Evolutionary conservation across 1,140 invertebrate genomes (phyloP).

Genomic region (Drosophila orosa): DNA sequence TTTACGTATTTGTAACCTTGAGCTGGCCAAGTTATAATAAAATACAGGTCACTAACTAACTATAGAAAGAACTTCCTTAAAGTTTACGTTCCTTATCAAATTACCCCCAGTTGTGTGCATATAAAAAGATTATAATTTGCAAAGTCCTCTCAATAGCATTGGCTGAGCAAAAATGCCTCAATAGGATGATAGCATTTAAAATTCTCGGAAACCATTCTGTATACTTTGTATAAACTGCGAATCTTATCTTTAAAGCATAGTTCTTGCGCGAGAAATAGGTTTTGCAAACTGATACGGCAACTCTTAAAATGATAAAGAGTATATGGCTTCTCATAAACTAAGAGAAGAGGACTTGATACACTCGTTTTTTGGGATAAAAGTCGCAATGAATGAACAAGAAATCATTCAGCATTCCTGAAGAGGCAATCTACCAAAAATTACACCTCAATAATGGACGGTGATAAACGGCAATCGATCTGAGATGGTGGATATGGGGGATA

Average conservation of each 20-base stretch:
- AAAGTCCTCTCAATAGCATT: background rate
- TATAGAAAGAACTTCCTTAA: background rate
- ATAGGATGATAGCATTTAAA: background rate
- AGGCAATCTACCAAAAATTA: conserved; percentile 24
- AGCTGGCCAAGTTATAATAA: background rate
- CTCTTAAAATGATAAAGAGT: conserved; percentile 2
- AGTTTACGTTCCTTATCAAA: background rate
- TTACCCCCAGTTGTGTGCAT: background rate
- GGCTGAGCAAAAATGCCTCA: background rate
- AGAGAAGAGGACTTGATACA: conserved; percentile 1
- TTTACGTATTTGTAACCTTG: background rate
- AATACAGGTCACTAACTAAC: background rate
- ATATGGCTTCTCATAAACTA: background rate
- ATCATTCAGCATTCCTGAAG: conserved; percentile 26
- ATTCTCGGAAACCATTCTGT: conserved; percentile 7
- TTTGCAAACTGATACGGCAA: background rate
- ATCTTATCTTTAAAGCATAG: conserved; percentile 10
- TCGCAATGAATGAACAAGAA: conserved; percentile 14
- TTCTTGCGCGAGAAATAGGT: conserved; percentile 3
- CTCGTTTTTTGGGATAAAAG: background rate
- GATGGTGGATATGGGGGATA: conserved; percentile 26
- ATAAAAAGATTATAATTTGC: conserved; percentile 7
- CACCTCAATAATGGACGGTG: conserved; percentile 21
- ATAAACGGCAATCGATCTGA: conserved; percentile 24
- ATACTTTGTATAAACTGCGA: conserved; percentile 4